These are phyloP conservation scores for Alauda arvensis DNA, from an alignment of 2,797 vertebrate species.

Conservation along the genomic window DNA sequence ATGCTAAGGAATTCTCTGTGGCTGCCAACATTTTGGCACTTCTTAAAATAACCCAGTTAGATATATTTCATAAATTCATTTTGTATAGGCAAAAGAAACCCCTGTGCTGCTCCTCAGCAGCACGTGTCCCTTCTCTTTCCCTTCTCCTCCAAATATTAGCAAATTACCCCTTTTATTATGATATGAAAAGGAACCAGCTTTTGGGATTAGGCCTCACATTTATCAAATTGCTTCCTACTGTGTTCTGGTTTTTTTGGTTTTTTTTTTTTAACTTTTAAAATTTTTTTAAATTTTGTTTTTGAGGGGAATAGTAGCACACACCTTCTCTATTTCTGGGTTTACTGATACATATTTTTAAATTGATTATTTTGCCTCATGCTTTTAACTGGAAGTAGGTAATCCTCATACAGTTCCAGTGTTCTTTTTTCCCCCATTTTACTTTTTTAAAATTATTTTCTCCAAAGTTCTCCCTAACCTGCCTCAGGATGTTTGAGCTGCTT, in stretches of 20 bases:
- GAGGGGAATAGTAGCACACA: background rate
- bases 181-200: background rate
- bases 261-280: background rate
- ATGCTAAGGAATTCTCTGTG: background rate
- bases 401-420: background rate
- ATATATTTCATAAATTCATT: background rate
- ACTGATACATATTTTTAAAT: background rate
- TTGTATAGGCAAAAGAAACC: background rate
- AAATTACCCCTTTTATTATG: background rate
- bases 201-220: background rate
- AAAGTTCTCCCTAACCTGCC: background rate
- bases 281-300: background rate
- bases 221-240: background rate
- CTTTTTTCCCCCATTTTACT: rapidly evolving
- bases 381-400: background rate
- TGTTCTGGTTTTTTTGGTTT: background rate
- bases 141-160: background rate
- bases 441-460: no score
- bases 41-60: conserved; percentile 29
- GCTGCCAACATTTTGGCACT: background rate
- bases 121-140: background rate
- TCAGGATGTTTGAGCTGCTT: background rate
- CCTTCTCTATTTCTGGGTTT: background rate
- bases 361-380: background rate
- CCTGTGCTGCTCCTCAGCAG: background rate